Base-by-base conservation (phyloP, 2,888 invertebrate genomes). In the Steinernema carpocapsae region DNA sequence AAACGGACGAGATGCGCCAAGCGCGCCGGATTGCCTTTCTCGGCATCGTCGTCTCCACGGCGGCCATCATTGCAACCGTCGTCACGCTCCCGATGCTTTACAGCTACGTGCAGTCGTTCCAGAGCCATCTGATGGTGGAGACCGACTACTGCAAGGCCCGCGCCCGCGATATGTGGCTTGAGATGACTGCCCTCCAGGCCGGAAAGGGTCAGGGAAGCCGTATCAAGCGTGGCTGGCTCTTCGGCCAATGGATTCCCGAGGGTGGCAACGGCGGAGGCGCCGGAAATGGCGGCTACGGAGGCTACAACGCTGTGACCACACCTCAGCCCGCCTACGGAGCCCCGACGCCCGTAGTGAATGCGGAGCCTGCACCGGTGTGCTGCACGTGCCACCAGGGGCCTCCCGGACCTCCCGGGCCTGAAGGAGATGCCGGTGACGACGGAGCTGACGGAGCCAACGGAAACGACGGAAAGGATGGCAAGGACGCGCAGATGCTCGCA, bases 121-220 rank as follows among this genome's bases (percentile, higher is more conserved):
- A 83, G 72, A 78, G 78, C 26, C 83, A 83, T 79, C 77, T 83
- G 22, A 83, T 83, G 80, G 81, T 83, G 37, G 83, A 83, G 76
- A 82, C 83, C 26, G 83, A 83, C 74, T 83, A 81, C 45, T 83
- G 83, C 80, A 83, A 83, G 80, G 81, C 83, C 71, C 80, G 83
- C 32, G 81, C 83, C 73, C 81, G 83, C 72, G 83, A 83, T 59
- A 83, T 83, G 83, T 83, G 83, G 83, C 80, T 83, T 70, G 83
- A 83, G 78, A 83, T 83, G 83, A 82, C 82, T n/a, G 83, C 82
- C 42, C 80, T 83, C 19, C 83, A 83, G 77, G 83, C 83, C 72
- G 83, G 83, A 72, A 82, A 82, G 75, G 81, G 81, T 72, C 77
- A 81, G 76, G 76, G 74, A 52, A 80, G 81, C 75, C 76, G 83